These are phyloP conservation scores for Andrena chrysosceles DNA, from an alignment of 2,888 invertebrate genomes.

Conservation along the genomic window DNA sequence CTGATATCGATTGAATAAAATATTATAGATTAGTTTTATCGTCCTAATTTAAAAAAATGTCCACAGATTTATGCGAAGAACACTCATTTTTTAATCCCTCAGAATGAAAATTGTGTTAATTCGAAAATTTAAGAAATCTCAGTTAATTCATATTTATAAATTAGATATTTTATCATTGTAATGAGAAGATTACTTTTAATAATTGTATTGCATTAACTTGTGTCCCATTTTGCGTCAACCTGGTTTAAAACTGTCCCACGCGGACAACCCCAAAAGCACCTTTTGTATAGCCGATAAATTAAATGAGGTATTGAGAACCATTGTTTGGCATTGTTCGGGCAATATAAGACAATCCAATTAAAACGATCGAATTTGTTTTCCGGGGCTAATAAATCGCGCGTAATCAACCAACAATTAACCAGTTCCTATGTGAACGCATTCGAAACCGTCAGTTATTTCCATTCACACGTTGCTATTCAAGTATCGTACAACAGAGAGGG, in stretches of 20 bases:
- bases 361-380: slow-evolving; percentile 37
- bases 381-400: slow-evolving; percentile 35
- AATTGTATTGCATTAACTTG: no score
- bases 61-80: no score
- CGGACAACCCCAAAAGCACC: background rate
- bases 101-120: no score
- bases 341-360: slow-evolving; percentile 23
- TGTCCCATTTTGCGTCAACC: background rate
- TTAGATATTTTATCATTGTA: no score
- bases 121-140: no score
- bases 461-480: slow-evolving; percentile 58
- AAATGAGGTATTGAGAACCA: background rate
- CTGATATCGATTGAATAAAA: no score
- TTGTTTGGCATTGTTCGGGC: background rate
- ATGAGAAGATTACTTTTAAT: no score
- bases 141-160: no score
- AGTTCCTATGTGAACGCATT: slow-evolving; percentile 16
- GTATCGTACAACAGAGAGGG: slow-evolving; percentile 34
- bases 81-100: no score
- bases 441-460: slow-evolving; percentile 52
- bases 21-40: no score
- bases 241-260: background rate
- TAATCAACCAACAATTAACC: slow-evolving; percentile 56
- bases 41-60: no score
- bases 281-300: background rate